A percentile compares a stretch with the other conserved stretches of the same genome.
Evolutionary conservation across 1,140 invertebrate species (phyloP).

Genomic region (Heliconius melpomene): DNA sequence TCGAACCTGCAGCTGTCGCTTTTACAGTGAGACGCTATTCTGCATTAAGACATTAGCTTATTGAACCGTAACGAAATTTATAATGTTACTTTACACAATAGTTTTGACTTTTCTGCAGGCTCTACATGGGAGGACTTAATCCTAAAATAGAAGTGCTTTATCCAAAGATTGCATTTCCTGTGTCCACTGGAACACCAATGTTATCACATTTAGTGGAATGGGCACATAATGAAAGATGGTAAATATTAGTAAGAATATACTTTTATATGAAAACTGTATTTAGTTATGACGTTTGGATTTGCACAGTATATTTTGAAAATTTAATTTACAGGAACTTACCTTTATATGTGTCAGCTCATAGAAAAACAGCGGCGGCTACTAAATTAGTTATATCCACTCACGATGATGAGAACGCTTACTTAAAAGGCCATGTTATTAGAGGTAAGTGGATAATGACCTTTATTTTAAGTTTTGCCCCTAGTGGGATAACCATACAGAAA

Average conservation of each 20-base stretch:
- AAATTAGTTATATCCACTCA: conserved; percentile 44
- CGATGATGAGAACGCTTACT: conserved; percentile 49
- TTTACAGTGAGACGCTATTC: not conserved
- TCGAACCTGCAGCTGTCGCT: too few species aligned
- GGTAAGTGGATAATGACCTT: conserved; percentile 33
- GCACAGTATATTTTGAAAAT: too few species aligned
- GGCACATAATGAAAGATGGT: conserved; percentile 84
- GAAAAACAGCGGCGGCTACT: conserved; percentile 40
- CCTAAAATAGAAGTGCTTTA: conserved; percentile 84
- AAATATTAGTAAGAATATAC: conserved; percentile 43
- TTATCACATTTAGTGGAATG: conserved; percentile 86
- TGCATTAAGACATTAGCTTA: not conserved
- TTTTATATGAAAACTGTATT: not conserved
- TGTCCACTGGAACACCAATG: conserved; percentile 87
- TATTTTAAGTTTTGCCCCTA: too few species aligned
- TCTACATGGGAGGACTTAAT: conserved; percentile 85
- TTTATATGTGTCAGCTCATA: conserved; percentile 35
- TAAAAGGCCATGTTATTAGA: conserved; percentile 50
- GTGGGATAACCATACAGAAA: too few species aligned
- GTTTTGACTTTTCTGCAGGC: conserved; percentile 64
- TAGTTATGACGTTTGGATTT: too few species aligned
- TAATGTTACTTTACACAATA: not conserved
- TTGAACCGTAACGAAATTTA: too few species aligned
- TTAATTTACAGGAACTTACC: conserved; percentile 43
- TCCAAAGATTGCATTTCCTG: conserved; percentile 85